A percentile compares a stretch with the other conserved stretches of the same genome.
phyloP scores from a whole-genome alignment of 2,888 invertebrate species.

The Ethmia dodecea region DNA sequence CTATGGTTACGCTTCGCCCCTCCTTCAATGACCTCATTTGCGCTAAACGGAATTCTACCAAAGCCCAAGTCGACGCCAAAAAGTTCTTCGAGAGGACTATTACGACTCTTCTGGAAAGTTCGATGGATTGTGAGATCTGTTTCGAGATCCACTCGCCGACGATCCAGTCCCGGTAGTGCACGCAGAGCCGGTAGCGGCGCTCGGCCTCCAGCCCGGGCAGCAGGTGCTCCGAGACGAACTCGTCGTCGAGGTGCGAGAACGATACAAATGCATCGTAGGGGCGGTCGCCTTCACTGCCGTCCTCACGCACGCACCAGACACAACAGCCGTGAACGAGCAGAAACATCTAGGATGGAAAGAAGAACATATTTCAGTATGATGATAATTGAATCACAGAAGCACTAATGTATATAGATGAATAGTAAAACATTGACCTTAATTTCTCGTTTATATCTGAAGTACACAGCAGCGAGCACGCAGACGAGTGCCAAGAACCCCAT shows the following conservation, averaged over 20 bases:
- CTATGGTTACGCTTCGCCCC: slow-evolving; percentile 81
- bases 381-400: too few relatives aligned
- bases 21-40: slow-evolving; percentile 83
- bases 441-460: slow-evolving; percentile 1
- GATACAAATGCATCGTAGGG: slow-evolving; percentile 74
- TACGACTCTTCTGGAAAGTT: slow-evolving; percentile 83
- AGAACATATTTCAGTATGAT: too few relatives aligned
- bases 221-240: slow-evolving; percentile 81
- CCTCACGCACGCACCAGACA: too few relatives aligned
- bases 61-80: slow-evolving; percentile 85
- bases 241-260: slow-evolving; percentile 86
- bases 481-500: not conserved
- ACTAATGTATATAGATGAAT: too few relatives aligned
- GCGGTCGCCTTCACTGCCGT: slow-evolving; percentile 82
- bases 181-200: slow-evolving; percentile 81
- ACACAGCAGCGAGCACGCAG: not conserved
- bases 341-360: too few relatives aligned
- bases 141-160: slow-evolving; percentile 84
- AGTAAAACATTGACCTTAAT: too few relatives aligned
- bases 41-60: slow-evolving; percentile 86
- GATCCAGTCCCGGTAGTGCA: slow-evolving; percentile 85
- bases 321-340: slow-evolving; percentile 49
- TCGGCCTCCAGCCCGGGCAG: slow-evolving; percentile 62
- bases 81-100: slow-evolving; percentile 85
- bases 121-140: slow-evolving; percentile 83